Evolutionary conservation across 2,888 invertebrate genomes (phyloP).

Genomic region (Brachycybe producta): DNA sequence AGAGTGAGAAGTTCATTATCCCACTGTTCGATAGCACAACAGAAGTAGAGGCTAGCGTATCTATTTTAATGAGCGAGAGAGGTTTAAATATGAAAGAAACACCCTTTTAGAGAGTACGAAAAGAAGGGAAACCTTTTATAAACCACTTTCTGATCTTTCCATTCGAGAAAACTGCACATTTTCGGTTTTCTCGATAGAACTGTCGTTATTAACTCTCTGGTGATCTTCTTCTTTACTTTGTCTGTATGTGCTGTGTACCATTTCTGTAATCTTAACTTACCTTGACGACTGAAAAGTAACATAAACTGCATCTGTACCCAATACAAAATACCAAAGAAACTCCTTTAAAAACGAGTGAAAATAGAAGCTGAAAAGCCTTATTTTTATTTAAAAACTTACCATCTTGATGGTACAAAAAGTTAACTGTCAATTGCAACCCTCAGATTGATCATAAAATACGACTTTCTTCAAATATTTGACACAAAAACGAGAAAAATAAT

Average conservation of each 20-base stretch:
- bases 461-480: no score
- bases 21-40: slow-evolving; percentile 95
- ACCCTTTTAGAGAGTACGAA: not conserved
- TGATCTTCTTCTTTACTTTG: slow-evolving; percentile 93
- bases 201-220: slow-evolving; percentile 84
- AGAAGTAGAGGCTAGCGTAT: slow-evolving; percentile 98
- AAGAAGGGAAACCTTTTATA: slow-evolving; percentile 71
- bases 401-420: no score
- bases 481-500: no score
- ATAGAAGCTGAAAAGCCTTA: no score
- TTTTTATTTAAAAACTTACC: no score
- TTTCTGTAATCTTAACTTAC: slow-evolving; percentile 92
- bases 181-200: slow-evolving; percentile 90
- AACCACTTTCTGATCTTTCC: slow-evolving; percentile 97
- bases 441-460: no score
- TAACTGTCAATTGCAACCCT: no score
- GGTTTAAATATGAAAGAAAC: not conserved
- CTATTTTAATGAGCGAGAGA: slow-evolving; percentile 38
- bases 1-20: slow-evolving; percentile 94
- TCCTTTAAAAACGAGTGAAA: no score
- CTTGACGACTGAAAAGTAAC: slow-evolving; percentile 96
- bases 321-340: slow-evolving; percentile 3
- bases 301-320: slow-evolving; percentile 89
- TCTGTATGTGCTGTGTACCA: slow-evolving; percentile 98
- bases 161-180: slow-evolving; percentile 98